A percentile compares a stretch with the other conserved stretches of the same genome.
Conservation (phyloP, 2,113 vertebrate species). For the Pseudorasbora parva region DNA sequence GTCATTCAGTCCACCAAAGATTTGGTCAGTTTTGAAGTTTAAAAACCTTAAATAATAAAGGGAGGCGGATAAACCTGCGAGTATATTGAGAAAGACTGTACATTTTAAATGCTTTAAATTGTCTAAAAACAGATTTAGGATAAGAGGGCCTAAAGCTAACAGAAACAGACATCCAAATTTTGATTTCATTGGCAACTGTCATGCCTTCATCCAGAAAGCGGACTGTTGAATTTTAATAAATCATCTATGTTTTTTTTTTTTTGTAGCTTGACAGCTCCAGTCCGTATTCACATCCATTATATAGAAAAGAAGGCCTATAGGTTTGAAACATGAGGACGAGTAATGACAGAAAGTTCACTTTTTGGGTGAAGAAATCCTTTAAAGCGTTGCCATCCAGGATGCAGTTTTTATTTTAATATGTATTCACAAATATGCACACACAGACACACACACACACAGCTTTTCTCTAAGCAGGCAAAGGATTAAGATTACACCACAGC, state of each 20-base stretch:
- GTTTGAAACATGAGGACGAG: neutral
- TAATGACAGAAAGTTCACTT: neutral
- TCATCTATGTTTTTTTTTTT: too few species aligned
- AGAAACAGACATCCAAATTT: neutral
- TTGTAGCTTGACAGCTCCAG: neutral
- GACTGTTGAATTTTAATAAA: neutral
- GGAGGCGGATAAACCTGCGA: neutral
- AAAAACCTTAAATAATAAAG: too few species aligned
- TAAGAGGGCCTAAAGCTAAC: neutral
- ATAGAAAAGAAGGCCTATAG: neutral
- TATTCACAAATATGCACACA: neutral
- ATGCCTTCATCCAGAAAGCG: neutral
- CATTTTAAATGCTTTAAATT: neutral
- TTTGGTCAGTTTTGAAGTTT: neutral
- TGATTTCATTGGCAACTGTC: neutral
- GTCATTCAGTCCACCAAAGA: neutral
- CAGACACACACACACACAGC: neutral
- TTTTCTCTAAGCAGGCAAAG: slow-evolving; percentile 11
- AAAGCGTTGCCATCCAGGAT: neutral
- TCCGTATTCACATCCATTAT: neutral
- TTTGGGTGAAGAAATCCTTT: neutral
- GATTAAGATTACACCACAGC: slow-evolving; percentile 18
- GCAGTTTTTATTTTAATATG: slow-evolving; percentile 5
- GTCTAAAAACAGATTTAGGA: neutral
- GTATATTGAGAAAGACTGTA: neutral